Evolutionary conservation across 2,888 invertebrate genomes (phyloP).

Genomic region (Sinohyriopsis cumingii): DNA sequence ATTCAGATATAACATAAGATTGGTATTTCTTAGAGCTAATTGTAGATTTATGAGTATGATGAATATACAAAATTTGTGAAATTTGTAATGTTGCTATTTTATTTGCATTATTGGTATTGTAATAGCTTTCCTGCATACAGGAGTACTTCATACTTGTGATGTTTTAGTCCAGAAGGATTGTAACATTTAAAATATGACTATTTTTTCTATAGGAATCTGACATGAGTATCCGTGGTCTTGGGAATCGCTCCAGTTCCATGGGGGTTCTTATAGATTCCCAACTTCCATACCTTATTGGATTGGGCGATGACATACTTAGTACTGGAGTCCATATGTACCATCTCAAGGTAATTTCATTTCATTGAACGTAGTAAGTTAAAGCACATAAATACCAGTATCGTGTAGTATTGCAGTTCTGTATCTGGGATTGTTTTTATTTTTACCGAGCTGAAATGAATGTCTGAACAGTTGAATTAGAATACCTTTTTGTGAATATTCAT

Average conservation of each 20-base stretch:
- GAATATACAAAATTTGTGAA: no score
- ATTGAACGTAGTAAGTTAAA: background rate
- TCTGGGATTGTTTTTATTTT: no score
- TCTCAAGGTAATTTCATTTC: constrained; percentile 76
- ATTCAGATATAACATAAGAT: background rate
- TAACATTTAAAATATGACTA: background rate
- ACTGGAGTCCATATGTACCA: constrained; percentile 94
- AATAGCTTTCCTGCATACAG: no score
- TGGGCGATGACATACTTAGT: constrained; percentile 90
- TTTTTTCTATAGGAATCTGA: constrained; percentile 55
- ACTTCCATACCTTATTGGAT: constrained; percentile 92
- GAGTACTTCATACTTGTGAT: no score
- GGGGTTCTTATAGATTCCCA: constrained; percentile 78
- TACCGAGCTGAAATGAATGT: background rate
- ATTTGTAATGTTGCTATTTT: no score
- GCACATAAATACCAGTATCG: no score
- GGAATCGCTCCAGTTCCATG: constrained; percentile 70
- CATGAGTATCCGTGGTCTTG: constrained; percentile 74
- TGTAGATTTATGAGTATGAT: no score
- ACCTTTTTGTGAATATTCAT: background rate
- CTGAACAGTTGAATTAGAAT: background rate
- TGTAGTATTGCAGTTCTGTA: no score
- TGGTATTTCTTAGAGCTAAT: background rate
- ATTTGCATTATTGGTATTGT: background rate
- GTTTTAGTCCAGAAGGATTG: background rate